These are phyloP conservation scores for Picathartes gymnocephalus DNA, from an alignment of 2,113 vertebrate species.

Conservation along the genomic window DNA sequence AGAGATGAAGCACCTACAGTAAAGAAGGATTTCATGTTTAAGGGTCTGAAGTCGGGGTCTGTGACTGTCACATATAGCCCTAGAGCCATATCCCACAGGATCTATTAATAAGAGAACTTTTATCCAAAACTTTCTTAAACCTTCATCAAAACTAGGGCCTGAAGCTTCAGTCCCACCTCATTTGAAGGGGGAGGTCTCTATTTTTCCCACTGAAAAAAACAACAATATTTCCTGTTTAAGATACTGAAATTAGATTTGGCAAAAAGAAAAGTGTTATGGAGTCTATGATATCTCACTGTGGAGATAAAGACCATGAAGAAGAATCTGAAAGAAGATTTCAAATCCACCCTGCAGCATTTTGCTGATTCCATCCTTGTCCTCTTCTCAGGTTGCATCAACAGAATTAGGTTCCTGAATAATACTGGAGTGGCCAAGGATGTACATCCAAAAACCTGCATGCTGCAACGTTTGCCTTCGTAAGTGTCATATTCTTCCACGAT, in stretches of 20 bases:
- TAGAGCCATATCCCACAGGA: neutral
- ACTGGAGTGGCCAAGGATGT: neutral
- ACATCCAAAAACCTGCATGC: neutral
- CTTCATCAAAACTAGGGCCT: neutral
- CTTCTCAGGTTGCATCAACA: neutral
- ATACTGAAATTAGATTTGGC: neutral
- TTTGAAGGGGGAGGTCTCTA: rapidly evolving
- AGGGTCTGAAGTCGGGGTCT: neutral
- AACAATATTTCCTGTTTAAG: neutral
- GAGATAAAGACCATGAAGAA: neutral
- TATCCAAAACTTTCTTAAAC: neutral
- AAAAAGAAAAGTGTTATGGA: neutral
- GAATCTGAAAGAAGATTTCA: neutral
- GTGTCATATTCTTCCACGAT: neutral
- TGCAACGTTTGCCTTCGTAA: neutral
- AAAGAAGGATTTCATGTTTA: neutral
- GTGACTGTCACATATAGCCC: neutral
- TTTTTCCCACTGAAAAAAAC: neutral
- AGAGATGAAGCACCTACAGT: neutral
- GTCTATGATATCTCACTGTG: neutral
- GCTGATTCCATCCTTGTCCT: neutral
- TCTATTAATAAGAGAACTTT: neutral
- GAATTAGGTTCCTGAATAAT: neutral
- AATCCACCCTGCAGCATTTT: neutral
- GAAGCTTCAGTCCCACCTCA: neutral